Evolutionary conservation across 2,113 vertebrate genomes (phyloP).

Genomic region (Coptodon rendalli): DNA sequence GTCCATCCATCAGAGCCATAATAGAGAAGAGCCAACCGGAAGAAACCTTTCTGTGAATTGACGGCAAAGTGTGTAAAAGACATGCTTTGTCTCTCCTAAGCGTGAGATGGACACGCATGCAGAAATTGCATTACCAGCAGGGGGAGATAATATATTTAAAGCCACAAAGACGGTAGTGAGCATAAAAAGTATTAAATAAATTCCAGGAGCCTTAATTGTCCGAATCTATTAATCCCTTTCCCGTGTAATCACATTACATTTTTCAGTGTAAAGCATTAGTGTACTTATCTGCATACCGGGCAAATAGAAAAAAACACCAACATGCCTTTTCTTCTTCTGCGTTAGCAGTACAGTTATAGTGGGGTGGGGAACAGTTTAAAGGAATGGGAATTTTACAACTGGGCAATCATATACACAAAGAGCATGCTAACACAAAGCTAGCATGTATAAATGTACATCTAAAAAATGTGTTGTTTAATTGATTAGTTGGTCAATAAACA

Average conservation of each 20-base stretch:
- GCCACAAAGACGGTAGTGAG: neutral
- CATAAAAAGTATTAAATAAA: neutral
- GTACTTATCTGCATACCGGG: neutral
- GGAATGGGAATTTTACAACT: rapidly evolving
- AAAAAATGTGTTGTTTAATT: neutral
- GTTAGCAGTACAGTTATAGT: neutral
- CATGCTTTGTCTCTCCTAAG: neutral
- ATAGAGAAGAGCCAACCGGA: neutral
- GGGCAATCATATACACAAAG: neutral
- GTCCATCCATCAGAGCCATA: neutral
- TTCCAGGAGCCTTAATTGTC: neutral
- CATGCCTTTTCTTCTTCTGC: neutral
- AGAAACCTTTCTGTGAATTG: neutral
- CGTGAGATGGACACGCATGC: neutral
- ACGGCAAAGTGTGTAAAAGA: neutral
- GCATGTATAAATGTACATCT: neutral
- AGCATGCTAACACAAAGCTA: neutral
- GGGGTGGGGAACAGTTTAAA: neutral
- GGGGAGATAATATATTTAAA: neutral
- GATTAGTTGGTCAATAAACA: neutral
- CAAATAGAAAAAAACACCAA: neutral
- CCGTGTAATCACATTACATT: neutral
- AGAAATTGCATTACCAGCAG: neutral
- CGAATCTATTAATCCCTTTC: neutral
- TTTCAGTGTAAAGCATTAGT: neutral